Conservation (phyloP, 92 coral and sea anemone genomes). For the Galaxea fascicularis region DNA sequence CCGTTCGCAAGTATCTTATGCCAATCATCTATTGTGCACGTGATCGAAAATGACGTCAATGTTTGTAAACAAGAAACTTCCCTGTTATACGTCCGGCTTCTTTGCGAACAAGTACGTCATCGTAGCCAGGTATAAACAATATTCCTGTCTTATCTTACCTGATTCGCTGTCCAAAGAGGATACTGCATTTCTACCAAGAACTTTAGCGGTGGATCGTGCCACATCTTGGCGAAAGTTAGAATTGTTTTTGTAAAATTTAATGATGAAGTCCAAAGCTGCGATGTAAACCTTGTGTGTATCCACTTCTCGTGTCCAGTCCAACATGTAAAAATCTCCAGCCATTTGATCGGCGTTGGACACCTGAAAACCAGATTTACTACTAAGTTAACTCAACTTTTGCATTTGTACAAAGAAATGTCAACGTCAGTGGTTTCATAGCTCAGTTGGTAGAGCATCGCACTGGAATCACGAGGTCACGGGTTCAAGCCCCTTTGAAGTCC, state of each 20-base stretch:
- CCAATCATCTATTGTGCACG: too few relatives aligned
- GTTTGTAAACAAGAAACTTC: constrained; percentile 53
- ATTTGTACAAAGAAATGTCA: too few relatives aligned
- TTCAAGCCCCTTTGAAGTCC: too few relatives aligned
- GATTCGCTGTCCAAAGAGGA: constrained; percentile 53
- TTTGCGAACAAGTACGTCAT: background rate
- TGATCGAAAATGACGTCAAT: too few relatives aligned
- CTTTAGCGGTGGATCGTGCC: constrained; percentile 68
- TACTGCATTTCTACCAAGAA: constrained; percentile 47
- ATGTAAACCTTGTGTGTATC: constrained; percentile 64
- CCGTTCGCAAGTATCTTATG: too few relatives aligned
- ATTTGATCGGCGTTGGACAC: constrained; percentile 22
- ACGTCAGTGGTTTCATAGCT: too few relatives aligned
- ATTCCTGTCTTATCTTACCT: constrained; percentile 28
- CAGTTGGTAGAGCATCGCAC: too few relatives aligned
- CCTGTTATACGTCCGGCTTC: constrained; percentile 23
- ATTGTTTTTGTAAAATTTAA: constrained; percentile 60
- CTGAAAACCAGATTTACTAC: constrained; percentile 10
- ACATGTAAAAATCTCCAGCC: constrained; percentile 61
- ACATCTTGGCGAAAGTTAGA: constrained; percentile 66
- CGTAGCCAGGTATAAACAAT: background rate
- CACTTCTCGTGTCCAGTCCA: constrained; percentile 76
- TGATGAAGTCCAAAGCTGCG: constrained; percentile 47
- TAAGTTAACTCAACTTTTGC: background rate
- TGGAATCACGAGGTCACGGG: too few relatives aligned